Evolutionary conservation across 2,113 vertebrate genomes (phyloP), one percentile per base, ranked within the genome.

Genomic region (Tiliqua scincoides): DNA sequence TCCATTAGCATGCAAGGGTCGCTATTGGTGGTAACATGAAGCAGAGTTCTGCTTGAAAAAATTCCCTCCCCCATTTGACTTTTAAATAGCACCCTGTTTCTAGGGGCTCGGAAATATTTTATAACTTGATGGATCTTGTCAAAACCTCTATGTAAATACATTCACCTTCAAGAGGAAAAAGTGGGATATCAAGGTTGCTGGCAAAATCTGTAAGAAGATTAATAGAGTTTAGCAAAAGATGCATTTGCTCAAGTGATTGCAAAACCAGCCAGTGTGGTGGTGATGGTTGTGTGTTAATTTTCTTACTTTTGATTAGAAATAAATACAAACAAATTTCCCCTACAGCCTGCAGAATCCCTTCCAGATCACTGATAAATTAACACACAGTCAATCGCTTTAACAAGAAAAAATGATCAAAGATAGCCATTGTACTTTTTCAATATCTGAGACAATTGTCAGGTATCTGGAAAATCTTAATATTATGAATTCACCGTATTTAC

Each of bases 191-290:
- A 43, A 83, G 37, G 63, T 90, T 84, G 10, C 14, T 83, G 65
- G 27, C 83, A 92, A 54, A 21, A 84, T 14, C 71, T 54, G 12
- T 61, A 10, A 59, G n/a, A 65, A 67, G 84, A 43, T 54, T 54
- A 88, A 15, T 37, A 76, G 74, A 84, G 20, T 77, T n/a, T 86
- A 72, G 54, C 54, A 20, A 9, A 59, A 67, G 15, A 68, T n/a
- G 86, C 27, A 23, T 86, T 90, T 84, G 85, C 52, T 80, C 32
- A 82, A 37, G 54, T 32, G 85, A 25, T 87, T 94, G 75, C 48
- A 91, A 89, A 93, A 48, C 43, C 43, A 48, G 8, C 43, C 43
- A 48, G 43, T 48, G 43, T 48, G 43, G 43, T 48, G 43, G 43
- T 48, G 43, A 8, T 48, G 43, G 8, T 8, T 48, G 43, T 48